These are phyloP conservation scores for Cyprinodon brontotheroides DNA, from an alignment of 2,113 vertebrate species.

Conservation along the genomic window DNA sequence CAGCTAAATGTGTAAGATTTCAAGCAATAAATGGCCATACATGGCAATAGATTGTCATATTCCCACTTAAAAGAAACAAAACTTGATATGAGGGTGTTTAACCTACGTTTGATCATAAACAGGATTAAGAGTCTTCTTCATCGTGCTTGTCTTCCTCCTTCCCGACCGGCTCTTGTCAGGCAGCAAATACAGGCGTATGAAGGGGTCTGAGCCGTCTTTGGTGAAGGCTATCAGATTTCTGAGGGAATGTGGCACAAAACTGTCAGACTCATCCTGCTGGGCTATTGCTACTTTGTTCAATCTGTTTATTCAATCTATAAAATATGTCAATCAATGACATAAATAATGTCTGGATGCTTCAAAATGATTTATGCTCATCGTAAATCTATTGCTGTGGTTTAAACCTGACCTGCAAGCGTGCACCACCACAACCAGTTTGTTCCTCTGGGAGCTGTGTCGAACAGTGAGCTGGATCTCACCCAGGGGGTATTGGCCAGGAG, in stretches of 20 bases:
- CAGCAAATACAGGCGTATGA: constrained; percentile 92
- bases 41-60: no score
- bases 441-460: constrained; percentile 93
- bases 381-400: neutral
- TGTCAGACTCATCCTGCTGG: constrained; percentile 17
- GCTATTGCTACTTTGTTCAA: neutral
- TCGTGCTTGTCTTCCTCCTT: constrained; percentile 90
- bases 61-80: neutral
- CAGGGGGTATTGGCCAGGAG: constrained; percentile 85
- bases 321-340: neutral
- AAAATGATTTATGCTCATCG: neutral
- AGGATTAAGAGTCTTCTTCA: constrained; percentile 92
- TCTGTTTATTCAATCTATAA: neutral
- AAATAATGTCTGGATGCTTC: neutral
- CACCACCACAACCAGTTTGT: constrained; percentile 95
- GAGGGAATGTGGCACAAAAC: constrained; percentile 39
- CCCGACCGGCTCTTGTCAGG: constrained; percentile 94
- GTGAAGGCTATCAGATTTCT: constrained; percentile 95
- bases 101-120: constrained; percentile 94
- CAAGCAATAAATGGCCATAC: no score
- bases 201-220: constrained; percentile 93
- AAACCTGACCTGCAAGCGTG: constrained; percentile 90
- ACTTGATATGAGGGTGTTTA: neutral
- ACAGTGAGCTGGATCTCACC: constrained; percentile 96
- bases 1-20: no score